These are phyloP conservation scores for Myodes glareolus DNA, from an alignment of 2,113 vertebrate genomes.

Conservation along the genomic window DNA sequence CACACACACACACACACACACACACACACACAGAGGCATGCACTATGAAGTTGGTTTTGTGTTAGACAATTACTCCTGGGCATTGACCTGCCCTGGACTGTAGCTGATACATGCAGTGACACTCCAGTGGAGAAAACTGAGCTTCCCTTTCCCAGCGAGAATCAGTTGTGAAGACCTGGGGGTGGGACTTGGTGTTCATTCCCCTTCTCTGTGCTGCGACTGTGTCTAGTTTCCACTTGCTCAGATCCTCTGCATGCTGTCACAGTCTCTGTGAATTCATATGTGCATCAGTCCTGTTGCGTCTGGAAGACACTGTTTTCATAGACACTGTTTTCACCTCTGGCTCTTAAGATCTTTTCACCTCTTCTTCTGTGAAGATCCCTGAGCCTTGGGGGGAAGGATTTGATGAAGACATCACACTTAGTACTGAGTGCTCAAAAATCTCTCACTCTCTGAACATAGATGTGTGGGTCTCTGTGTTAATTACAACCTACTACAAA, in stretches of 20 bases:
- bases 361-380: background rate
- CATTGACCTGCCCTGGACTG: background rate
- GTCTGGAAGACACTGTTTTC: background rate
- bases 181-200: too few species aligned
- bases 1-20: background rate
- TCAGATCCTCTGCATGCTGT: background rate
- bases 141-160: background rate
- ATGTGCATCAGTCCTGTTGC: background rate
- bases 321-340: background rate
- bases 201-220: background rate
- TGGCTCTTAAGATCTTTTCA: background rate
- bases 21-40: too few species aligned
- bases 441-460: background rate
- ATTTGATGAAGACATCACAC: background rate
- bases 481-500: background rate
- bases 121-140: background rate
- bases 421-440: background rate
- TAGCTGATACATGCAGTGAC: background rate
- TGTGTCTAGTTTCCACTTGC: background rate
- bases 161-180: background rate
- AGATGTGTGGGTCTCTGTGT: background rate
- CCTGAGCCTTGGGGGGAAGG: background rate
- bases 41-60: background rate
- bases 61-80: background rate
- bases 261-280: background rate